Evolutionary conservation across 2,888 invertebrate genomes (phyloP).

Genomic region (Muschampia plurimacula): DNA sequence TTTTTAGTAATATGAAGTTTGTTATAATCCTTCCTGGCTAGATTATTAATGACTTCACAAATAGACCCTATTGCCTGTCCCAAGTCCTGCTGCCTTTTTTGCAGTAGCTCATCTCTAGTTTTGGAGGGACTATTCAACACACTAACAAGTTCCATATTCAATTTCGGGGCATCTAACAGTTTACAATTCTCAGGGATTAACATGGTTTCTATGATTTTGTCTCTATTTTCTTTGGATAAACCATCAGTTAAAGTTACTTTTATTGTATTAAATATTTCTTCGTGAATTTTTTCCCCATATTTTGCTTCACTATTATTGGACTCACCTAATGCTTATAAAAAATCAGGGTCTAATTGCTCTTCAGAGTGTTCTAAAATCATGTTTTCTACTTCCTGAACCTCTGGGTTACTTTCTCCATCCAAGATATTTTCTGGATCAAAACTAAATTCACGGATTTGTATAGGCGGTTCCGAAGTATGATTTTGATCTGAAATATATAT

Average conservation of each 20-base stretch:
- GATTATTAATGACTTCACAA: background rate
- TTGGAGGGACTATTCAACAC: background rate
- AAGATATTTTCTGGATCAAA: background rate
- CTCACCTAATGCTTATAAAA: background rate
- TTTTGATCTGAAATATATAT: conserved; percentile 2
- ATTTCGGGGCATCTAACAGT: background rate
- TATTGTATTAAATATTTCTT: background rate
- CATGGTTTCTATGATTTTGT: background rate
- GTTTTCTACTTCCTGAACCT: background rate
- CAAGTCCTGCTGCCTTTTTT: background rate
- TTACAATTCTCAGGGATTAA: background rate
- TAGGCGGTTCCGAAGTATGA: background rate
- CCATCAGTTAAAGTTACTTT: background rate
- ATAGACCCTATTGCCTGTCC: background rate
- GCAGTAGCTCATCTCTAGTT: background rate
- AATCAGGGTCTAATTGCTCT: background rate
- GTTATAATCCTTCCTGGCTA: background rate
- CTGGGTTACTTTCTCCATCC: background rate
- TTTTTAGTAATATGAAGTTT: background rate
- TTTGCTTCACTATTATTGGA: background rate
- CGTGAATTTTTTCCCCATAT: background rate
- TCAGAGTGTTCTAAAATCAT: no score
- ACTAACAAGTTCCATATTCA: background rate
- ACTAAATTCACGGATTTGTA: background rate
- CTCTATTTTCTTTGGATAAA: background rate